Conservation (phyloP, 2,797 vertebrate species). For the Lithobates pipiens region DNA sequence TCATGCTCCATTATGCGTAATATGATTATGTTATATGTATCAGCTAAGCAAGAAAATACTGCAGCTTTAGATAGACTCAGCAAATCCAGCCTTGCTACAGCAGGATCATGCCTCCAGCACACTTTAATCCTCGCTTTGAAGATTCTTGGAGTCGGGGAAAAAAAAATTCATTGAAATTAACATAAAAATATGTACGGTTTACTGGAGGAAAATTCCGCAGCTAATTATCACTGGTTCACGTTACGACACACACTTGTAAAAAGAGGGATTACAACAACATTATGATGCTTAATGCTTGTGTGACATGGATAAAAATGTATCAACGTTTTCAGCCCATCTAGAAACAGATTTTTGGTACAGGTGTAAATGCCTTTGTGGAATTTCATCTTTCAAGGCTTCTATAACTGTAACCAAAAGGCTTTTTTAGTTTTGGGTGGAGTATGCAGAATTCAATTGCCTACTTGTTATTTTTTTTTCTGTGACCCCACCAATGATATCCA, state of each 20-base stretch:
- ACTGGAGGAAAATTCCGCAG: background rate
- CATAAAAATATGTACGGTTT: slow-evolving; percentile 15
- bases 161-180: slow-evolving; percentile 23
- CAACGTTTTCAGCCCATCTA: background rate
- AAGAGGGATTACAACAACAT: slow-evolving; percentile 13
- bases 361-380: too few species aligned
- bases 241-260: background rate
- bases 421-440: too few species aligned
- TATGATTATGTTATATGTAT: slow-evolving; percentile 43
- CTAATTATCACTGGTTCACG: slow-evolving; percentile 3
- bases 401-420: too few species aligned
- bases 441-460: too few species aligned
- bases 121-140: slow-evolving; percentile 41
- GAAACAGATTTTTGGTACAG: too few species aligned
- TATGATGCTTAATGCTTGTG: background rate
- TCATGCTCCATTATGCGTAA: slow-evolving; percentile 37
- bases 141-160: slow-evolving; percentile 7
- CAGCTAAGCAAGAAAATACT: slow-evolving; percentile 10
- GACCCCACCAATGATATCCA: too few species aligned
- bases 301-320: background rate
- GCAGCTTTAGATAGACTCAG: slow-evolving; percentile 13
- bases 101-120: slow-evolving; percentile 20
- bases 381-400: too few species aligned
- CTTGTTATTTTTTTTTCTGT: too few species aligned
- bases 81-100: slow-evolving; percentile 31